Evolutionary conservation across 2,113 vertebrate species (phyloP).

Genomic region (Seriola aureovittata): DNA sequence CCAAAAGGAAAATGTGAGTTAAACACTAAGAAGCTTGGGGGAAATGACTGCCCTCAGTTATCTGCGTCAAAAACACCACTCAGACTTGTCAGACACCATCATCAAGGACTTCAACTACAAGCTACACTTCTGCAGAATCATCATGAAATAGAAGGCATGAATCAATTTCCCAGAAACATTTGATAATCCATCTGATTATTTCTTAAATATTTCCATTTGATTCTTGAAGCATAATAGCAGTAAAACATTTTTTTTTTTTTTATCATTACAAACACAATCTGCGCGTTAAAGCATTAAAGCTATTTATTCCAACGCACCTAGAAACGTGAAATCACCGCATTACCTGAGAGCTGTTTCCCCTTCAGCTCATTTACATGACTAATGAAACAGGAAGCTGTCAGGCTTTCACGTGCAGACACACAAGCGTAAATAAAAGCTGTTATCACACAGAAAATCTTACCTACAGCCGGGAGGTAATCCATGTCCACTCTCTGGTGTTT

Average conservation of each 20-base stretch:
- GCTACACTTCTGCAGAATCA: slow-evolving; percentile 7
- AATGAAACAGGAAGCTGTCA: slow-evolving; percentile 80
- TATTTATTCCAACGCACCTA: slow-evolving; percentile 1
- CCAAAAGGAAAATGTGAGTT: neutral
- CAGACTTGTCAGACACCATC: neutral
- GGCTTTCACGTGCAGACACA: slow-evolving; percentile 44
- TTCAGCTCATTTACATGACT: slow-evolving; percentile 73
- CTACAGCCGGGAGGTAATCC: slow-evolving; percentile 77
- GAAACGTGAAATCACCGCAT: slow-evolving; percentile 44
- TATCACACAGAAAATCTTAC: slow-evolving; percentile 73
- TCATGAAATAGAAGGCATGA: neutral
- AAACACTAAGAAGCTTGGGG: neutral
- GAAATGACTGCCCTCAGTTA: neutral
- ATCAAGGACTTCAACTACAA: neutral
- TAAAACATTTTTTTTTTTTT: neutral
- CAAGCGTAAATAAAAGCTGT: slow-evolving; percentile 12
- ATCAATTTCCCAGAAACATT: neutral
- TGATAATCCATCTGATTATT: neutral
- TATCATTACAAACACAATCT: neutral
- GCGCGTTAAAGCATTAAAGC: neutral
- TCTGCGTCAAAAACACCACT: slow-evolving; percentile 1
- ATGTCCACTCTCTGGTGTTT: slow-evolving; percentile 61
- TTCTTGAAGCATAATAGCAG: neutral
- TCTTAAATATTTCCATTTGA: neutral
- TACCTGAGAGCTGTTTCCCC: slow-evolving; percentile 19